These are phyloP conservation scores for Chloroceryle amazona DNA, from an alignment of 2,797 vertebrate species.

Conservation along the genomic window DNA sequence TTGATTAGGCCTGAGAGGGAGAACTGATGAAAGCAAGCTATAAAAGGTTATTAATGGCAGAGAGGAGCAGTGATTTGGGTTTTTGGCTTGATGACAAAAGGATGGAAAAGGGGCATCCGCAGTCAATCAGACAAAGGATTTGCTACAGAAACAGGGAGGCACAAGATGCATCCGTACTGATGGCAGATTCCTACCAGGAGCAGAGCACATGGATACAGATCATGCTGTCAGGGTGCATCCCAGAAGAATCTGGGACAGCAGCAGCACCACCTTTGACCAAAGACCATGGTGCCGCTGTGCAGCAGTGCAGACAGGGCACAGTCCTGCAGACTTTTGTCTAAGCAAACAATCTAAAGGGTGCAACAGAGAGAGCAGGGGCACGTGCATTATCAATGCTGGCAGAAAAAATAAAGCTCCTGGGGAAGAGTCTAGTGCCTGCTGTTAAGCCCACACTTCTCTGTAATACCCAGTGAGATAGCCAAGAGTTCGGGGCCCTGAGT, in stretches of 20 bases:
- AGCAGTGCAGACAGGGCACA: neutral
- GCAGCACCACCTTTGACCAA: neutral
- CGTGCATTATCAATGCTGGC: neutral
- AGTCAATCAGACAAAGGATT: neutral
- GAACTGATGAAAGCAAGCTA: neutral
- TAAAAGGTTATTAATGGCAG: slow-evolving; percentile 17
- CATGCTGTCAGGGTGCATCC: neutral
- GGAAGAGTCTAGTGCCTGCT: neutral
- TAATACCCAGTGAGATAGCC: neutral
- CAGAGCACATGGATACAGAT: neutral
- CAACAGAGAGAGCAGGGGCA: neutral
- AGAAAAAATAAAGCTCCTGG: neutral
- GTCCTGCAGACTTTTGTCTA: neutral
- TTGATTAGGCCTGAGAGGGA: slow-evolving; percentile 35
- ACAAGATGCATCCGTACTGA: neutral
- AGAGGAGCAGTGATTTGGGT: neutral
- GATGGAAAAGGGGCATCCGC: neutral
- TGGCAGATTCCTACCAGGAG: neutral
- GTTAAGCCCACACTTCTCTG: neutral
- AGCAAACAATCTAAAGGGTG: neutral
- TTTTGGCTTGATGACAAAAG: neutral
- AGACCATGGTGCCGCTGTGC: rapidly evolving
- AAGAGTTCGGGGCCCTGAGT: neutral
- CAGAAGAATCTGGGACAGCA: neutral
- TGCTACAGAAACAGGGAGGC: neutral